These are phyloP conservation scores for Characodon lateralis DNA, from an alignment of 2,797 vertebrate genomes.

Conservation along the genomic window DNA sequence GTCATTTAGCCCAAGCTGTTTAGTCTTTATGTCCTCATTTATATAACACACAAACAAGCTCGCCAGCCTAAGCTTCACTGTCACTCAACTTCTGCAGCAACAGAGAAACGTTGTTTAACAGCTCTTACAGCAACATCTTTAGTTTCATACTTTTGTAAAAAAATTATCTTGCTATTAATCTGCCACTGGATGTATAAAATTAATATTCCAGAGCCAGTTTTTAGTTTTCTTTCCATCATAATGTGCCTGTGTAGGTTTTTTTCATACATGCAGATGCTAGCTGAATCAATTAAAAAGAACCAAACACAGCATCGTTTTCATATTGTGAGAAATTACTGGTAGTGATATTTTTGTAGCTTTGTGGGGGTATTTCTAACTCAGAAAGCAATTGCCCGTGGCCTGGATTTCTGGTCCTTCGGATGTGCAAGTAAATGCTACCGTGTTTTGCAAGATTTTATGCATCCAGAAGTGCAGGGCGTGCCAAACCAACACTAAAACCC, in stretches of 20 bases:
- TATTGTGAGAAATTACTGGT: neutral
- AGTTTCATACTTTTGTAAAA: no score
- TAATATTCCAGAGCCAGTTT: no score
- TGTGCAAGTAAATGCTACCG: neutral
- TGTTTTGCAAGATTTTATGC: constrained; percentile 44
- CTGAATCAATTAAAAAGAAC: neutral
- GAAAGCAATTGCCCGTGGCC: neutral
- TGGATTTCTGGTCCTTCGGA: neutral
- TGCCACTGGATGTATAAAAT: no score
- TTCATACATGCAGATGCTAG: neutral
- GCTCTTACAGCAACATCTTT: no score
- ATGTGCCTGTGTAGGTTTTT: no score
- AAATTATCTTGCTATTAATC: no score
- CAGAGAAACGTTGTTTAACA: no score
- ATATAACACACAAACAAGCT: neutral
- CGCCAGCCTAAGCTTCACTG: no score
- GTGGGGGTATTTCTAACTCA: neutral
- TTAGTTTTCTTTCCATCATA: no score
- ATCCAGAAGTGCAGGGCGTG: constrained; percentile 26
- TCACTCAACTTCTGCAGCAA: no score
- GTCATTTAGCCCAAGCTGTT: neutral
- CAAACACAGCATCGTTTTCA: neutral
- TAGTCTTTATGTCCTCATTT: no score
- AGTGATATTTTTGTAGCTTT: neutral
- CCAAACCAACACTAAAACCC: constrained; percentile 48